Evolutionary conservation across 2,113 vertebrate genomes (phyloP), one percentile per base, ranked within the genome.

Genomic region (Daphoenositta chrysoptera): DNA sequence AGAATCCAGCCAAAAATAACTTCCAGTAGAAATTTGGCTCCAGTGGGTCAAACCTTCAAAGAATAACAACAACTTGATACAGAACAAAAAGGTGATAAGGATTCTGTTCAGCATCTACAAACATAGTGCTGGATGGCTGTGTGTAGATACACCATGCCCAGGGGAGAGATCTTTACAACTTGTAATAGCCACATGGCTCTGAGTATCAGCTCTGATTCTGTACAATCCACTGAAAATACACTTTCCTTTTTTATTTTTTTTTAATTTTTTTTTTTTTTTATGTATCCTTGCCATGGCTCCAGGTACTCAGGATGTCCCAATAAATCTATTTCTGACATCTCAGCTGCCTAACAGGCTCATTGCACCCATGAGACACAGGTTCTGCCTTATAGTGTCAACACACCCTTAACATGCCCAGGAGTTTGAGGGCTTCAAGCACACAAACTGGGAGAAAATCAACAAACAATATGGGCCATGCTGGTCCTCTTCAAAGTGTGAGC

Each of bases 1-100:
- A 84, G 27, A 91, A 83, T 57, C 31, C 37, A 88, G 92, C 58
- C 87, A 94, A 92, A 86, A 95, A 80, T 65, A 87, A 88, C 72
- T 90, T 80, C 68, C 71, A 66, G 71, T 22, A 80, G 50, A 92
- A 93, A 73, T 35, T 8, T 66, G 42, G 58, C 42, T 54, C 75
- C 68, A 57, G 30, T 42, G n/a, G 40, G 64, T 83, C 68, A 88
- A 70, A 61, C 33, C 35, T 87, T 69, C 60, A 81, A 77, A 85
- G 70, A 85, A 60, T 20, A 73, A 40, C 15, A 56, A 37, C 42
- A 91, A 30, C 44, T 31, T 39, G 37, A 76, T 50, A 65, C 10
- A 54, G 58, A 88, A 77, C 23, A 47, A 82, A 93, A 83, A 63
- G 6, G 17, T 64, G 87, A 78, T 82, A 79, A 91, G 50, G 39